Evolutionary conservation across 2,113 vertebrate genomes (phyloP).

Genomic region (Poecile atricapillus): DNA sequence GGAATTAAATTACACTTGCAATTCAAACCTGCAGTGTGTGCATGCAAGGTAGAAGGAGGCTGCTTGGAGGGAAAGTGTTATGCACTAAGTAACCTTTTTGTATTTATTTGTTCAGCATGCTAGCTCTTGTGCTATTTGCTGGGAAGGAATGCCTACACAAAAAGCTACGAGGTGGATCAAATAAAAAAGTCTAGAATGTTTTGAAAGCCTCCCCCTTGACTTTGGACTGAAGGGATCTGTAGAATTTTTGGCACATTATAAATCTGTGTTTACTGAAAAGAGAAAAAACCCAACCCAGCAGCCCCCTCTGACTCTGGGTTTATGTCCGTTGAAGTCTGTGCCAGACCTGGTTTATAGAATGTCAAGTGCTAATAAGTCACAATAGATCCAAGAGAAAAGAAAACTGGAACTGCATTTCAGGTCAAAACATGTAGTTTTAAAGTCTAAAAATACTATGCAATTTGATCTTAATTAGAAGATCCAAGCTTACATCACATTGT

Average conservation of each 20-base stretch:
- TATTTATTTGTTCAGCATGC: constrained; percentile 57
- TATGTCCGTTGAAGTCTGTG: background rate
- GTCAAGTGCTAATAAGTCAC: constrained; percentile 47
- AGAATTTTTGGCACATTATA: constrained; percentile 20
- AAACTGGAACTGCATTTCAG: constrained; percentile 23
- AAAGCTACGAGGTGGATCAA: background rate
- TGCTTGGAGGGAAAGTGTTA: constrained; percentile 3
- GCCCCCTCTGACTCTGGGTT: background rate
- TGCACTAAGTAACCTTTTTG: background rate
- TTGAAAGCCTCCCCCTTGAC: constrained; percentile 26
- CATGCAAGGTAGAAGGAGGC: background rate
- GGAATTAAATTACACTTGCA: background rate
- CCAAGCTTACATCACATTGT: background rate
- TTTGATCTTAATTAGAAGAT: background rate
- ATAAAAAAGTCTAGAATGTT: constrained; percentile 27
- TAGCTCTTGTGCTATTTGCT: constrained; percentile 53
- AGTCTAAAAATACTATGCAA: constrained; percentile 50
- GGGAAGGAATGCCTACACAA: constrained; percentile 47
- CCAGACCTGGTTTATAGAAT: constrained; percentile 30
- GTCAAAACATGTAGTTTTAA: constrained; percentile 40
- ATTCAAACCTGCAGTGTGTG: background rate
- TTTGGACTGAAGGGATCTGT: constrained; percentile 5
- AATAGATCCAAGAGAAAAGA: constrained; percentile 38
- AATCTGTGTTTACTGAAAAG: constrained; percentile 42
- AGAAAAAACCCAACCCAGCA: background rate